Conservation (phyloP, 2,888 invertebrate genomes). For the Pteria penguin region DNA sequence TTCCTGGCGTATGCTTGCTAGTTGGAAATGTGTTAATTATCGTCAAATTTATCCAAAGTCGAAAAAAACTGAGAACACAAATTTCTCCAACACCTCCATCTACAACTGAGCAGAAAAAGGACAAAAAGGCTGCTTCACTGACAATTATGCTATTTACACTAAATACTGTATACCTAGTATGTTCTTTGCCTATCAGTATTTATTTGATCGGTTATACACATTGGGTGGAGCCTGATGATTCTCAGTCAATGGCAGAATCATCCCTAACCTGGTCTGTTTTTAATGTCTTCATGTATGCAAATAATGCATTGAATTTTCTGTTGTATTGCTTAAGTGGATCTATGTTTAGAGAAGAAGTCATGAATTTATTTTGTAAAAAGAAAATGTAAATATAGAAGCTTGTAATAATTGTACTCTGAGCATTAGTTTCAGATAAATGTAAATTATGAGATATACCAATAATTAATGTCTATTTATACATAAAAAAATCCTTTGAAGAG, state of each 20-base stretch:
- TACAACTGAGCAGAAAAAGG: too few species aligned
- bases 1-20: slow-evolving; percentile 67
- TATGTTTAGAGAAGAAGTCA: slow-evolving; percentile 35
- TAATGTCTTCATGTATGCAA: slow-evolving; percentile 43
- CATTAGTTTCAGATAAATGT: too few species aligned
- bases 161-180: slow-evolving; percentile 46
- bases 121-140: slow-evolving; percentile 20
- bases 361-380: neutral
- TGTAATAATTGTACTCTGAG: too few species aligned
- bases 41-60: slow-evolving; percentile 54
- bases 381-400: too few species aligned
- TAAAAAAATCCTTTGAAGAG: too few species aligned
- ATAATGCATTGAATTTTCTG: slow-evolving; percentile 45
- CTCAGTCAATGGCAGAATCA: slow-evolving; percentile 12
- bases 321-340: slow-evolving; percentile 45
- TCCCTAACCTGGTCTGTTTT: slow-evolving; percentile 42
- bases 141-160: slow-evolving; percentile 47
- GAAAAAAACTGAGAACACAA: slow-evolving; percentile 38
- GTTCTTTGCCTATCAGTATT: slow-evolving; percentile 42
- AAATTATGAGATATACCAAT: too few species aligned
- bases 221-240: slow-evolving; percentile 21
- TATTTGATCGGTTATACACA: slow-evolving; percentile 40
- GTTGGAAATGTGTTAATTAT: slow-evolving; percentile 67
- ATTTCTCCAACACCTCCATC: neutral
- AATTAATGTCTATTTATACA: too few species aligned